These are phyloP conservation scores for Brachyopa scutellaris DNA, from an alignment of 2,888 invertebrate genomes.

Conservation along the genomic window DNA sequence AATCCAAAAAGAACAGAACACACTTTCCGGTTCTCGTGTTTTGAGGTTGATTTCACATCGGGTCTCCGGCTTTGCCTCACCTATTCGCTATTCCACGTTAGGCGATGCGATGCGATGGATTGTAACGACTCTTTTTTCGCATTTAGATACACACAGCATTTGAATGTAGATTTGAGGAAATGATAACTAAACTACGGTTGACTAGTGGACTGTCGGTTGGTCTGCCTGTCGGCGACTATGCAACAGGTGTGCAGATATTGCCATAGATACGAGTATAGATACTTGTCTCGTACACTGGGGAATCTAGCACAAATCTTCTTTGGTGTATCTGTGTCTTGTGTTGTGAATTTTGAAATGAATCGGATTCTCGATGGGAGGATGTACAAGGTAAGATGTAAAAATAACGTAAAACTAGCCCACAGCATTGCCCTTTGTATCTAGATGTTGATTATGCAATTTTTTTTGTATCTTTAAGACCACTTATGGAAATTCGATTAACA, in stretches of 20 bases:
- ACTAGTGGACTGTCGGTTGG: slow-evolving; percentile 7
- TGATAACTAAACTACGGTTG: slow-evolving; percentile 52
- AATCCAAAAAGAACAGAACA: slow-evolving; percentile 18
- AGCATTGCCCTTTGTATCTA: slow-evolving; percentile 27
- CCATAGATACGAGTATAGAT: slow-evolving; percentile 16
- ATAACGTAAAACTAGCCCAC: too few species aligned
- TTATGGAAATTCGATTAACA: slow-evolving; percentile 37
- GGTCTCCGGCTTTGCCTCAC: slow-evolving; percentile 27
- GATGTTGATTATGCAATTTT: slow-evolving; percentile 44
- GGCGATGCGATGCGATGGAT: background rate
- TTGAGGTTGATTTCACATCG: slow-evolving; percentile 71
- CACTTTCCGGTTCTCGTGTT: slow-evolving; percentile 70
- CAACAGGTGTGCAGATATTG: slow-evolving; percentile 61
- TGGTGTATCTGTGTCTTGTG: background rate
- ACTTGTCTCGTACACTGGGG: background rate
- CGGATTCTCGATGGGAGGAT: slow-evolving; percentile 16
- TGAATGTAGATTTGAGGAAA: slow-evolving; percentile 56
- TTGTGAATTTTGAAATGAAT: slow-evolving; percentile 22
- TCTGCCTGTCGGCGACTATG: slow-evolving; percentile 7
- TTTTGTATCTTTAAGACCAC: too few species aligned
- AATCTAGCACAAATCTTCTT: slow-evolving; percentile 39
- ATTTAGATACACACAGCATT: slow-evolving; percentile 26
- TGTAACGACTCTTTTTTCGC: slow-evolving; percentile 23
- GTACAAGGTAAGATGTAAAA: slow-evolving; percentile 22
- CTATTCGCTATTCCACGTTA: slow-evolving; percentile 15